A percentile compares a stretch with the other conserved stretches of the same genome.
Evolutionary conservation across 2,888 invertebrate genomes (phyloP).

Genomic region (Nephrotoma flavescens): DNA sequence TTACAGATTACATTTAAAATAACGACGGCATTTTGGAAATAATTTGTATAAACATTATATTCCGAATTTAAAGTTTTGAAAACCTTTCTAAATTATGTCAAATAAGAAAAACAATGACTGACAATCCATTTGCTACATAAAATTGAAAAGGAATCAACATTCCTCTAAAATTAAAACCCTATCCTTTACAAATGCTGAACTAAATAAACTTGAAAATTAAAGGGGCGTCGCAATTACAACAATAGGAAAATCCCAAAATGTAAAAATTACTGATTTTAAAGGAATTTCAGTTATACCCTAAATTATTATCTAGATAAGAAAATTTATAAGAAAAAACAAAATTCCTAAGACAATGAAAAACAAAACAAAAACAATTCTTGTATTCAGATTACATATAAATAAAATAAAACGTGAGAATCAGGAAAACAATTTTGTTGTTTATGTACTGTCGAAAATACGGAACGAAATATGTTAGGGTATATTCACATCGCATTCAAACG

Average conservation of each 20-base stretch:
- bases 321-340: neutral
- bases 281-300: neutral
- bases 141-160: neutral
- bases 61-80: neutral
- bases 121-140: neutral
- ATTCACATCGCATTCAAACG: neutral
- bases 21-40: no score
- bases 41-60: no score
- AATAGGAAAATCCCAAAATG: neutral
- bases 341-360: neutral
- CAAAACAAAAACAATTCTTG: neutral
- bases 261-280: neutral
- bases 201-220: neutral
- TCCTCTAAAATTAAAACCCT: neutral
- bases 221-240: neutral
- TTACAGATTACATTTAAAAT: no score
- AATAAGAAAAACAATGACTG: neutral
- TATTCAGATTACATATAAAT: neutral
- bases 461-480: neutral
- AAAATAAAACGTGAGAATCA: neutral
- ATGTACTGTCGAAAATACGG: neutral
- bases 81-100: neutral
- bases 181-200: neutral
- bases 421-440: neutral
- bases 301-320: neutral